Evolutionary conservation across 2,113 vertebrate species (phyloP).

Genomic region (Macheiramphus alcinus): DNA sequence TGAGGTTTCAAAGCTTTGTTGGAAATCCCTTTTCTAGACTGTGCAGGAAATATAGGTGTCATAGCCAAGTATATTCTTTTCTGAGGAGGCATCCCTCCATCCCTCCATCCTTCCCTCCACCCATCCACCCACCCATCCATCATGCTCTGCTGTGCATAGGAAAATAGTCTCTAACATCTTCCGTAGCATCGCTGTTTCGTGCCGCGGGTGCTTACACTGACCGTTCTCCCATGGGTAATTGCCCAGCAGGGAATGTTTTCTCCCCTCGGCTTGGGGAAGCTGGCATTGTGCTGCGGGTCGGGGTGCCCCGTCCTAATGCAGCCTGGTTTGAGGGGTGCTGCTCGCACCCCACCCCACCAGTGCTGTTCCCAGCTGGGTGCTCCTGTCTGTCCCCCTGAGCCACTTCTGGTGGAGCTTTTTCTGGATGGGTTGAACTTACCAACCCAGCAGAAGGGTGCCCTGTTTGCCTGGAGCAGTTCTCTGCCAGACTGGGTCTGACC

Average conservation of each 20-base stretch:
- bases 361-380: not conserved
- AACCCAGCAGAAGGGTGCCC: not conserved
- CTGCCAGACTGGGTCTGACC: not conserved
- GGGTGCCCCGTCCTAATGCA: not conserved
- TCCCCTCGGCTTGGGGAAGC: not conserved
- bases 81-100: not conserved
- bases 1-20: not conserved
- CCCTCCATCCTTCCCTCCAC: not conserved
- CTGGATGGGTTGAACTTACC: not conserved
- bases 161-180: not conserved
- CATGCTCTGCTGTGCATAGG: too few species aligned
- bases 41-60: not conserved
- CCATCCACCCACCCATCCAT: not conserved
- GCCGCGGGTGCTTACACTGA: not conserved
- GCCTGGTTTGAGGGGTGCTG: not conserved
- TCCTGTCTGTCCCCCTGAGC: not conserved
- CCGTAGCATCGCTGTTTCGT: rapidly evolving
- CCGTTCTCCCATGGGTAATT: not conserved
- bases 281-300: rapidly evolving
- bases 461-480: not conserved
- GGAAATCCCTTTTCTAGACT: not conserved
- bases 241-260: not conserved
- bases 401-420: not conserved
- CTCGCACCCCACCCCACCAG: not conserved
- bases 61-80: not conserved